Percentiles rank a stretch among this genome's conserved stretches.
These are phyloP conservation scores for Cephus nigrinus DNA, from an alignment of 2,888 invertebrate species.

Conservation along the genomic window DNA sequence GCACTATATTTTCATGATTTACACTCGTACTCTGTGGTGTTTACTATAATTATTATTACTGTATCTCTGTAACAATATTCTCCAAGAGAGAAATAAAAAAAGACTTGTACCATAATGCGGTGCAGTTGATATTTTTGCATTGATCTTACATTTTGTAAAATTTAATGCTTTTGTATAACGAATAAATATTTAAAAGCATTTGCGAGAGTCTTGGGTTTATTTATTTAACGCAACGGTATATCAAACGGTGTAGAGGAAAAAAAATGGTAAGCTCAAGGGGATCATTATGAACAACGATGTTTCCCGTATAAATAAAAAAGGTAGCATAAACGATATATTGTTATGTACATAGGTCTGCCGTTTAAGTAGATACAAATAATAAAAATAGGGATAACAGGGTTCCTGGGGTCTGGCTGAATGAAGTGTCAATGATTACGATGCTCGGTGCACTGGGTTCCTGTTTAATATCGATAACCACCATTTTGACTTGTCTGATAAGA, in stretches of 20 bases:
- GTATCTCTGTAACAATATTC: neutral
- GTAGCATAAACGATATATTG: constrained; percentile 35
- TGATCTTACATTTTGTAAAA: neutral
- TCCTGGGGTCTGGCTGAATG: constrained; percentile 27
- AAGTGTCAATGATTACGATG: constrained; percentile 28
- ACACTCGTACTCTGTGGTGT: neutral
- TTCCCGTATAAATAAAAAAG: constrained; percentile 38
- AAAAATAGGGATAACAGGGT: constrained; percentile 21
- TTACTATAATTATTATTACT: neutral
- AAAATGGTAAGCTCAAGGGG: neutral
- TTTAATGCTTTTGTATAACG: neutral
- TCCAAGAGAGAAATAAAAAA: neutral
- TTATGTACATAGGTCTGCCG: constrained; percentile 40
- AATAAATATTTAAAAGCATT: neutral
- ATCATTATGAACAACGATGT: neutral
- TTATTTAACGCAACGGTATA: neutral
- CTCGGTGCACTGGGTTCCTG: neutral
- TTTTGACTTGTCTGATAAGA: constrained; percentile 49
- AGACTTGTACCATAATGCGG: neutral
- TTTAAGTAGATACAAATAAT: constrained; percentile 23
- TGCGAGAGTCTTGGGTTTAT: neutral
- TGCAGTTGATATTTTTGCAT: neutral
- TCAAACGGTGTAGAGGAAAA: neutral
- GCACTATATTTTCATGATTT: neutral
- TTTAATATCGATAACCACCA: constrained; percentile 46